A percentile compares a stretch with the other conserved stretches of the same genome.
Evolutionary conservation across 1,140 invertebrate species (phyloP).

Genomic region (Neomicropteryx cornuta): DNA sequence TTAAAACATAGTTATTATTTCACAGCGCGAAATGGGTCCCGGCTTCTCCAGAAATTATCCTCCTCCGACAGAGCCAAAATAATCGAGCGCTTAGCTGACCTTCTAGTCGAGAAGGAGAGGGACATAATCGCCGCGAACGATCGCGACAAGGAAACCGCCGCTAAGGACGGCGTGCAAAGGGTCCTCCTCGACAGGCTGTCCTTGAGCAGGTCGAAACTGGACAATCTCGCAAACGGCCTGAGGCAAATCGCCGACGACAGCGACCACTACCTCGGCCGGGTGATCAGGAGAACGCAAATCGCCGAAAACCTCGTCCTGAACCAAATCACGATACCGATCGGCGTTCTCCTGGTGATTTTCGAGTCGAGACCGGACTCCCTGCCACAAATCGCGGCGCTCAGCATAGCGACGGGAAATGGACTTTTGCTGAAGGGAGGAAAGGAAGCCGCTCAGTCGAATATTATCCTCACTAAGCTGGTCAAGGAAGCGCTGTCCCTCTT

Average conservation of each 20-base stretch:
- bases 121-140: no score
- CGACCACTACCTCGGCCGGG: slow-evolving; percentile 67
- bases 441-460: slow-evolving; percentile 89
- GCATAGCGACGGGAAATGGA: slow-evolving; percentile 94
- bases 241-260: slow-evolving; percentile 87
- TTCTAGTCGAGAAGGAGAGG: no score
- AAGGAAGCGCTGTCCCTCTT: slow-evolving; percentile 77
- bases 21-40: no score
- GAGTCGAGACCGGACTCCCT: slow-evolving; percentile 96
- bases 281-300: slow-evolving; percentile 73
- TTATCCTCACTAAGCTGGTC: slow-evolving; percentile 85
- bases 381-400: slow-evolving; percentile 92
- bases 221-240: slow-evolving; percentile 74
- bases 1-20: no score
- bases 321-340: slow-evolving; percentile 96
- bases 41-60: no score
- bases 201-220: slow-evolving; percentile 82
- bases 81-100: no score
- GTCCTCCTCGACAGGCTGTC: slow-evolving; percentile 75
- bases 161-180: slow-evolving; percentile 71
- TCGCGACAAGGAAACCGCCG: no score
- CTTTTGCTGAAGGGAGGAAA: slow-evolving; percentile 94
- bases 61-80: no score
- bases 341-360: slow-evolving; percentile 95
- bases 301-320: slow-evolving; percentile 73